Percentiles rank a stretch among this genome's conserved stretches.
Evolutionary conservation across 1,140 invertebrate species (phyloP).

Genomic region (Drosophila simulans): DNA sequence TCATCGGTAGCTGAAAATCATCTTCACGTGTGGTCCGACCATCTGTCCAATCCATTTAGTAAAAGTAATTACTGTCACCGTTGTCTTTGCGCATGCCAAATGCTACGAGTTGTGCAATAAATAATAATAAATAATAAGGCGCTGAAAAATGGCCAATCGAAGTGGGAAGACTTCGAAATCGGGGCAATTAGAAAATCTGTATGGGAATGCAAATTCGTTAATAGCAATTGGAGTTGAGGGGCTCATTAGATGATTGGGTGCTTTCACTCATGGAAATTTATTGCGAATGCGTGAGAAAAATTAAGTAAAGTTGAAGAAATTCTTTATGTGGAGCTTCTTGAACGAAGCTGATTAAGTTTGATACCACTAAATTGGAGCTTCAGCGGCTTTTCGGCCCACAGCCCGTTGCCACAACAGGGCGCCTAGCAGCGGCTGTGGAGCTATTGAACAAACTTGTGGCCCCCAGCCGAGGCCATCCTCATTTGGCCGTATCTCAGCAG

Average conservation of each 20-base stretch:
- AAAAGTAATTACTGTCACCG: conserved; percentile 70
- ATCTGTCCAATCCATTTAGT: conserved; percentile 60
- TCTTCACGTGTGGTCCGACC: conserved; percentile 53
- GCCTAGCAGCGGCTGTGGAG: conserved; percentile 62
- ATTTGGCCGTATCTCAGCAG: conserved; percentile 28
- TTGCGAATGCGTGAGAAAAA: conserved; percentile 62
- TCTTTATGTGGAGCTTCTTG: not conserved
- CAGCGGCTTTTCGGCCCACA: conserved; percentile 17
- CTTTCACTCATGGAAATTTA: conserved; percentile 61
- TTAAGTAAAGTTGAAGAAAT: not conserved
- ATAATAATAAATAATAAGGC: conserved; percentile 58
- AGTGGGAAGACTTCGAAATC: conserved; percentile 35
- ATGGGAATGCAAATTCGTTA: conserved; percentile 40
- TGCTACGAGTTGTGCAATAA: conserved; percentile 55
- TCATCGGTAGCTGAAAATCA: conserved; percentile 45
- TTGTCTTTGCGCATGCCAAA: conserved; percentile 39
- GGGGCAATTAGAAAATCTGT: conserved; percentile 61
- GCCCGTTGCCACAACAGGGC: conserved; percentile 73
- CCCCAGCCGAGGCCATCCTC: conserved; percentile 13
- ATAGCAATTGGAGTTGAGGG: conserved; percentile 1
- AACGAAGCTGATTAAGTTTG: not conserved
- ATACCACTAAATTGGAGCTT: conserved; percentile 7
- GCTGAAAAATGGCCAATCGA: conserved; percentile 26
- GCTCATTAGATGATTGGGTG: conserved; percentile 51
- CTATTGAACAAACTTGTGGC: conserved; percentile 71